Percentiles rank a stretch among this genome's conserved stretches.
phyloP scores from a whole-genome alignment of 92 coral and sea anemone species.

The Parazoanthus darwini region DNA sequence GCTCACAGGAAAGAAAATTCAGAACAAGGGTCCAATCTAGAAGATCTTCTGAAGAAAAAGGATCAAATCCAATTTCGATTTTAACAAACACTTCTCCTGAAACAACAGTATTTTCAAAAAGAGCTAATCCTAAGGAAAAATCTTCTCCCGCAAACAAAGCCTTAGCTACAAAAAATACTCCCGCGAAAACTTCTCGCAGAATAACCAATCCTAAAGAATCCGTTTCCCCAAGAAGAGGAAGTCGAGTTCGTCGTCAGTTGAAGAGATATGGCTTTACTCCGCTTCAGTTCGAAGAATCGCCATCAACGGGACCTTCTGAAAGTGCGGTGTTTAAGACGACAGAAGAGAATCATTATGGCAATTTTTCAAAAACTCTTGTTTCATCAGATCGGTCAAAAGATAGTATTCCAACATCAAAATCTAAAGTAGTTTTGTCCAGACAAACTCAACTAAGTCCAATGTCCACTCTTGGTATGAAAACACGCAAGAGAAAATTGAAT shows the following conservation, averaged over 20 bases:
- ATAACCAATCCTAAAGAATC: background rate
- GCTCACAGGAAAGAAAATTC: background rate
- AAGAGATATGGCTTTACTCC: constrained; percentile 29
- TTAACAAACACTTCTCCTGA: background rate
- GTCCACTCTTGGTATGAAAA: background rate
- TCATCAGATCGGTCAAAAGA: background rate
- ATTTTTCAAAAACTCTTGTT: background rate
- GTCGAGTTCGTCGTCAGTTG: constrained; percentile 19
- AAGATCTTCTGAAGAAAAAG: background rate
- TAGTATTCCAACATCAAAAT: background rate
- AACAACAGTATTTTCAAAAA: background rate
- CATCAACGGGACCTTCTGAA: background rate
- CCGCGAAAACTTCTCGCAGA: background rate
- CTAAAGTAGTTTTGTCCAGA: background rate
- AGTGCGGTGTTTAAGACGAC: background rate
- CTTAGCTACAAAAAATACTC: background rate
- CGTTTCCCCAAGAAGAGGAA: constrained; percentile 22
- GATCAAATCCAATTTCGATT: background rate
- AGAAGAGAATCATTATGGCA: background rate
- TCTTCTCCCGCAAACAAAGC: background rate
- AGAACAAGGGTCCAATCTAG: background rate
- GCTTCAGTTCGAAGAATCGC: constrained; percentile 31
- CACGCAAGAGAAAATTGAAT: background rate
- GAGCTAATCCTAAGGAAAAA: background rate
- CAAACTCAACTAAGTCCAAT: background rate